These are phyloP conservation scores for Hemitrygon akajei DNA, from an alignment of 2,797 vertebrate species.

Conservation along the genomic window DNA sequence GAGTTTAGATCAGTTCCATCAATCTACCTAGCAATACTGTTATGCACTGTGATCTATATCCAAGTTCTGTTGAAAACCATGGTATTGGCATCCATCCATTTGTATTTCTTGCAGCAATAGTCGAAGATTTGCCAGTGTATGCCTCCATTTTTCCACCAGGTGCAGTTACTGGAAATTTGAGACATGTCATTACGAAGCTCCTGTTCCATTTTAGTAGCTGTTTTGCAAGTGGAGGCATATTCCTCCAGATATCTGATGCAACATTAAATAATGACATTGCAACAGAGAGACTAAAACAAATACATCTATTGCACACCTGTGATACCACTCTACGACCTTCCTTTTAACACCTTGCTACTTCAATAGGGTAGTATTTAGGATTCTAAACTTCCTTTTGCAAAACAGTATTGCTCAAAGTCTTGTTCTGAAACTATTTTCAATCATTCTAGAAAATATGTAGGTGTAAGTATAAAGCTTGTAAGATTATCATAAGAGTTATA, in stretches of 20 bases:
- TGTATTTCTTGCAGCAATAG: neutral
- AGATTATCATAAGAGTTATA: neutral
- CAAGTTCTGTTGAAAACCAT: neutral
- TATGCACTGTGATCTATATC: neutral
- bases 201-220: neutral
- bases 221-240: conserved; percentile 14
- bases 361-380: neutral
- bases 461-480: neutral
- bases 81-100: neutral
- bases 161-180: conserved; percentile 28
- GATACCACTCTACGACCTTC: neutral
- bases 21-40: neutral
- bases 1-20: neutral
- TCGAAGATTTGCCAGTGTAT: neutral
- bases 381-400: neutral
- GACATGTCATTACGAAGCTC: conserved; percentile 12
- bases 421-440: neutral
- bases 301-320: neutral
- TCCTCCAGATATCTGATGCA: neutral
- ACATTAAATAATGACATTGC: neutral
- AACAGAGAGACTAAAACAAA: conserved; percentile 20
- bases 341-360: neutral
- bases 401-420: neutral
- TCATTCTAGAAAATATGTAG: neutral
- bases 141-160: conserved; percentile 7